Evolutionary conservation across 2,113 vertebrate genomes (phyloP), one percentile per base, ranked within the genome.

Genomic region (Alligator mississippiensis): DNA sequence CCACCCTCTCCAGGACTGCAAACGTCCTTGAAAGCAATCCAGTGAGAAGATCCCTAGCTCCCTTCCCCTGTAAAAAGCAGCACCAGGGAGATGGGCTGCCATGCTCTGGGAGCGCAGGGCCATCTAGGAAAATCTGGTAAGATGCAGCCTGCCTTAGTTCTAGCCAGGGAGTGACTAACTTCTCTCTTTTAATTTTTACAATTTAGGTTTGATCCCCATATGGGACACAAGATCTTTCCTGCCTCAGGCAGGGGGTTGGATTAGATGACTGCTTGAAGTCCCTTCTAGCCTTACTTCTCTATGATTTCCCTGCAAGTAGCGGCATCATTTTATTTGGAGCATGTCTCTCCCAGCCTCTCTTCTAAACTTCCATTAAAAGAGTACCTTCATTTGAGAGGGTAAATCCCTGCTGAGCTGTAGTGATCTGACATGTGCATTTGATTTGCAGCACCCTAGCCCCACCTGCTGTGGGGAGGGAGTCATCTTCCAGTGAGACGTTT

Each of bases 371-470:
- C 38, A n/a, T 74, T 75, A 1, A 0, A 47, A 62, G 86, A 72
- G 24, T 24, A 89, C 86, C 47, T 63, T 47, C 38, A 79, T 21
- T 30, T 58, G 19, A 21, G 11, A 1, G 0, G 62, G 63, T 30
- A 4, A 0, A 1, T 58, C 28, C 25, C 47, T 68, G 62, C 21
- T 1, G 5, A 13, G 62, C 61, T 19, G 2, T 0, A 0, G 25
- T 62, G n/a, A 77, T 57, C 21, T 0, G 74, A 55, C 34, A 2
- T 62, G 74, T 2, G 4, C n/a, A 80, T 55, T 47, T 85, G 4
- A 3, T 91, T 95, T 38, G 58, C 58, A 61, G 24, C 54, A 30
- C 75, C 60, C 58, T 4, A 18, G 57, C 16, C 62, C 0, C 0
- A 66, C n/a, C 59, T 59, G 66, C 61, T 78, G 47, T 61, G 78